phyloP scores from a whole-genome alignment of 2,797 vertebrate species.

The Geotrypetes seraphini region DNA sequence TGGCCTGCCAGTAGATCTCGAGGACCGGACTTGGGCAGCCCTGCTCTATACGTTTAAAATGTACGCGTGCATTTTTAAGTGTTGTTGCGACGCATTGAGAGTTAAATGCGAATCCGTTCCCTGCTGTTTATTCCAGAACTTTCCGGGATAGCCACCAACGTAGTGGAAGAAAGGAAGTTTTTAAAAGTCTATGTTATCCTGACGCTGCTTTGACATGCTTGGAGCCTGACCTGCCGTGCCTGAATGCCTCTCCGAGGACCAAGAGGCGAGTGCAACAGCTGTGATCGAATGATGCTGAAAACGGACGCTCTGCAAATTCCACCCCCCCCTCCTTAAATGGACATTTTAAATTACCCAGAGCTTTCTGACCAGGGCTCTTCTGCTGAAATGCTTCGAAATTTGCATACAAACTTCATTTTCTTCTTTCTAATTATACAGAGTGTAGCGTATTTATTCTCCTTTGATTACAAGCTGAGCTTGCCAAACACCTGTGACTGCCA shows the following conservation, averaged over 20 bases:
- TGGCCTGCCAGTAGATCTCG: no score
- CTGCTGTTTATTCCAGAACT: no score
- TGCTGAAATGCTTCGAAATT: conserved; percentile 49
- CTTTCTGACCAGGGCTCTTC: conserved; percentile 47
- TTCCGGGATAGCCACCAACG: conserved; percentile 7
- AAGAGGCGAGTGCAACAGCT: conserved; percentile 44
- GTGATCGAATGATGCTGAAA: conserved; percentile 45
- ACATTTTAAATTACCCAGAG: conserved; percentile 53
- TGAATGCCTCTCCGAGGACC: conserved; percentile 43
- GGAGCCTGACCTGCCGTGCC: conserved; percentile 34
- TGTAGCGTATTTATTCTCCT: conserved; percentile 58
- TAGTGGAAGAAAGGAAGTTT: conserved; percentile 9
- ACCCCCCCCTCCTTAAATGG: conserved; percentile 41
- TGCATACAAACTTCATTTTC: conserved; percentile 66
- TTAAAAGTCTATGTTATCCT: conserved; percentile 37
- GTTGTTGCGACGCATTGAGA: no score
- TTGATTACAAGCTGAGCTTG: conserved; percentile 48
- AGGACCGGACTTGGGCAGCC: no score
- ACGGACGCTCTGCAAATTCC: conserved; percentile 45
- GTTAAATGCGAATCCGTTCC: no score
- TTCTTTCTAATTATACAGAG: conserved; percentile 58
- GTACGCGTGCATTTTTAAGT: no score
- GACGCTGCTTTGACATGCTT: conserved; percentile 25
- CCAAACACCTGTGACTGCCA: conserved; percentile 69
- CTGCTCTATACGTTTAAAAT: no score